phyloP scores from a whole-genome alignment of 2,888 invertebrate species.

The Hirtodrosophila confusa region DNA sequence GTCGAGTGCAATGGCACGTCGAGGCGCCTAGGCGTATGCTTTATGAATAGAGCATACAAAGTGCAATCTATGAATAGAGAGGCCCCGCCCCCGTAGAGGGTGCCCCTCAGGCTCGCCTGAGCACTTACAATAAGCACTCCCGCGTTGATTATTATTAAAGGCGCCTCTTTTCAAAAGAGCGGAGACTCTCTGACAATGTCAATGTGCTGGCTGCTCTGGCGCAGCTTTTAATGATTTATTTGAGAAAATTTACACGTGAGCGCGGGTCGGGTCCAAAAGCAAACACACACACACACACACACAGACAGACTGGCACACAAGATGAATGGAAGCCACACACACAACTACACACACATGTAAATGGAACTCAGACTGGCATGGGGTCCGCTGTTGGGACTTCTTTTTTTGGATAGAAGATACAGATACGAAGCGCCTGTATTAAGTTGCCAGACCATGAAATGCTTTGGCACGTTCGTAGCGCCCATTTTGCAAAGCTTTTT shows the following conservation, averaged over 20 bases:
- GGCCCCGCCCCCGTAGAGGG: constrained; percentile 6
- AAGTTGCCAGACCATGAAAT: constrained; percentile 83
- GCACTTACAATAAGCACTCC: constrained; percentile 74
- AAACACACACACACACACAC: constrained; percentile 52
- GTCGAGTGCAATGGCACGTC: constrained; percentile 75
- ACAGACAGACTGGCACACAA: constrained; percentile 12
- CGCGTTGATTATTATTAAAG: constrained; percentile 77
- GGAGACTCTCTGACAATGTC: constrained; percentile 68
- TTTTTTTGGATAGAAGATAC: constrained; percentile 50
- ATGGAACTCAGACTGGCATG: constrained; percentile 15
- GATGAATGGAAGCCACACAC: constrained; percentile 51
- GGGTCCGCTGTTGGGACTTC: constrained; percentile 11
- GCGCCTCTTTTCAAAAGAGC: constrained; percentile 55
- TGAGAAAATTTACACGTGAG: constrained; percentile 80
- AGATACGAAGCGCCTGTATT: constrained; percentile 70
- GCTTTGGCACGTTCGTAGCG: constrained; percentile 82
- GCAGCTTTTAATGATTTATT: constrained; percentile 80
- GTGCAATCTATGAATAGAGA: constrained; percentile 71
- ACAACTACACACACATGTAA: constrained; percentile 10
- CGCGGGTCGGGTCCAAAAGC: constrained; percentile 55
- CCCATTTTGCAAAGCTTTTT: constrained; percentile 78
- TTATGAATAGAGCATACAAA: constrained; percentile 66
- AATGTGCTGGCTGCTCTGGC: constrained; percentile 65
- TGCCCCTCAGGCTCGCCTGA: constrained; percentile 46
- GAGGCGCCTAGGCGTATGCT: constrained; percentile 61